These are phyloP conservation scores for Nipponia nippon DNA, from an alignment of 2,113 vertebrate genomes.

Conservation along the genomic window DNA sequence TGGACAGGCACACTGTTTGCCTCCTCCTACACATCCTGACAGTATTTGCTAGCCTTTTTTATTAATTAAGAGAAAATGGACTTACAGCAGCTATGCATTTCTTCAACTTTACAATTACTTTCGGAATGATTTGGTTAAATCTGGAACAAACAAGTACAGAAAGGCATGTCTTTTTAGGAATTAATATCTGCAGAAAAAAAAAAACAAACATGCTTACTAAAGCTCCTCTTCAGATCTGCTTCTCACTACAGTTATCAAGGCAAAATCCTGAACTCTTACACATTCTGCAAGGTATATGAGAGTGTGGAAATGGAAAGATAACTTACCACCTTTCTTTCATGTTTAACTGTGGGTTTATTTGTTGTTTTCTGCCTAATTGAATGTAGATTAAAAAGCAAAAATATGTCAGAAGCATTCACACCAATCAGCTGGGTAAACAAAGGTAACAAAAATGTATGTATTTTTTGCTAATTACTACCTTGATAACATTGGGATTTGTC, in stretches of 20 bases:
- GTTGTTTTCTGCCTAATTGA: conserved; percentile 43
- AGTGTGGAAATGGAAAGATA: background rate
- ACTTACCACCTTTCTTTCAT: background rate
- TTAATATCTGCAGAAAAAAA: background rate
- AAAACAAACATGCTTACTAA: background rate
- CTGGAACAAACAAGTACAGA: background rate
- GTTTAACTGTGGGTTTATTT: background rate
- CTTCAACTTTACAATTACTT: background rate
- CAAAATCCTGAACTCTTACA: background rate
- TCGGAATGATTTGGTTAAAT: background rate
- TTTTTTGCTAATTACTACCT: conserved; percentile 39
- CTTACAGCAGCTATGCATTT: background rate
- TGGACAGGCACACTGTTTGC: background rate
- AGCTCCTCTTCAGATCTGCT: background rate
- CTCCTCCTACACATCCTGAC: background rate
- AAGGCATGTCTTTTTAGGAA: background rate
- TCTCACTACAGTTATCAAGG: background rate
- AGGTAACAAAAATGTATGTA: background rate
- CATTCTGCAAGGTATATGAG: background rate
- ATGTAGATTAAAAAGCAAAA: conserved; percentile 35
- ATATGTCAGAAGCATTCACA: background rate
- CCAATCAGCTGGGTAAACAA: conserved; percentile 33
- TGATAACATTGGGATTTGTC: background rate
- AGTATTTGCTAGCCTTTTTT: background rate
- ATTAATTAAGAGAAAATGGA: background rate